Percentiles rank a stretch among this genome's conserved stretches.
Conservation (phyloP, 2,888 invertebrate genomes). For the Rhimphoctona megacephalus region DNA sequence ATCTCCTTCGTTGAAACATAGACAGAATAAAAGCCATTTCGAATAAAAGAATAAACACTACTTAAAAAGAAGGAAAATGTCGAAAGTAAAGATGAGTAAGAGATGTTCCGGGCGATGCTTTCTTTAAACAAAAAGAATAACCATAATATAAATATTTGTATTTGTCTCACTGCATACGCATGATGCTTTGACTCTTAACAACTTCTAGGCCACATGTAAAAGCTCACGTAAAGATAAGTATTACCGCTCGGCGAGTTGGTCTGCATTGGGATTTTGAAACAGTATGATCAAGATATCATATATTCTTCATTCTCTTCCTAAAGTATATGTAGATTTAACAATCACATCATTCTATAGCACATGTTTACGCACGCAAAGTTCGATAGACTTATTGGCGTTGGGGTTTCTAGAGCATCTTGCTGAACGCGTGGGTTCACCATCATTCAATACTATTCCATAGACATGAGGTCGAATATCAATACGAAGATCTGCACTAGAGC, state of each 20-base stretch:
- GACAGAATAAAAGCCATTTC: neutral
- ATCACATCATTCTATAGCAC: neutral
- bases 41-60: slow-evolving; percentile 10
- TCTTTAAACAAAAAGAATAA: slow-evolving; percentile 49
- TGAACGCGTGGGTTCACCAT: slow-evolving; percentile 60
- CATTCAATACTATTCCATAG: slow-evolving; percentile 23
- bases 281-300: neutral
- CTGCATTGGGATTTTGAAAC: neutral
- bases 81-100: slow-evolving; percentile 32
- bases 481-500: slow-evolving; percentile 19
- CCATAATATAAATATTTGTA: slow-evolving; percentile 47
- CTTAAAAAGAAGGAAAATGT: slow-evolving; percentile 41
- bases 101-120: slow-evolving; percentile 21
- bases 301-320: neutral
- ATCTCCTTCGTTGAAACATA: slow-evolving; percentile 22
- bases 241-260: neutral
- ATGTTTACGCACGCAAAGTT: neutral
- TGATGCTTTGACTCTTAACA: slow-evolving; percentile 27
- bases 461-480: slow-evolving; percentile 2
- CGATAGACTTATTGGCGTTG: slow-evolving; percentile 33
- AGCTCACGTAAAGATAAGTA: neutral
- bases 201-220: slow-evolving; percentile 2
- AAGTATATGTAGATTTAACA: neutral
- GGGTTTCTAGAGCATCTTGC: slow-evolving; percentile 61
- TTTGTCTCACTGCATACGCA: slow-evolving; percentile 36